Base-by-base conservation (phyloP, 2,888 invertebrate genomes). In the Chesias legatella region DNA sequence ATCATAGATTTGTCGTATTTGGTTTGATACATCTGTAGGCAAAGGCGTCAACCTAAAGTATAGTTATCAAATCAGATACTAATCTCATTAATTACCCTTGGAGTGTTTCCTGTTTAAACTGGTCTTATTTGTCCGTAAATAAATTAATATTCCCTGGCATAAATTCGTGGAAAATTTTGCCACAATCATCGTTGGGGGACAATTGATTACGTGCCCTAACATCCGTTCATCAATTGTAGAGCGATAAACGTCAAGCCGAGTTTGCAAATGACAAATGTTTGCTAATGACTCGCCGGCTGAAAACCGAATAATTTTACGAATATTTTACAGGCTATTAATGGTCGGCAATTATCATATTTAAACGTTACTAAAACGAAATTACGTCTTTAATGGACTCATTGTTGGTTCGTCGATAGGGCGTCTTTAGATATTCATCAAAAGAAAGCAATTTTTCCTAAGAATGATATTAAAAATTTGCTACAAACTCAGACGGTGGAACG, bases 241-340 rank as follows among this genome's bases (percentile, higher is more conserved):
- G 73, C 76, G 78, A 81, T 81, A 79, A 80, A 77, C 74, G 81
- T 83, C 80, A 77, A 63, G 64, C 68, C 60, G 78, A 77, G 78
- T 79, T 80, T 79, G 77, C 75, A 79, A 80, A 79, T 80, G 81
- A 80, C 79, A 81, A 82, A 83, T 83, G 80, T 79, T 79, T 79
- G 78, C 80, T 82, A 83, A 83, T 80, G 80, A 79, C 77, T 75
- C 63, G 64, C 59, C 53, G 58, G 67, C 57, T 61, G 72, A 69
- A 76, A 77, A 74, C 72, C 73, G 69, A 77, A 74, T 72, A 71
- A 76, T 79, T 77, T 65, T 53, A 47, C 59, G 62, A 69, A 73
- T 69, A 73, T 75, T 77, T 76, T 68, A 71, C 68, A 63, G 61
- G 59, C 63, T 64, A 63, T 72, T 64, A 65, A 17, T 35, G 51